phyloP scores from a whole-genome alignment of 2,888 invertebrate genomes.

The Elgonia sp. region DNA sequence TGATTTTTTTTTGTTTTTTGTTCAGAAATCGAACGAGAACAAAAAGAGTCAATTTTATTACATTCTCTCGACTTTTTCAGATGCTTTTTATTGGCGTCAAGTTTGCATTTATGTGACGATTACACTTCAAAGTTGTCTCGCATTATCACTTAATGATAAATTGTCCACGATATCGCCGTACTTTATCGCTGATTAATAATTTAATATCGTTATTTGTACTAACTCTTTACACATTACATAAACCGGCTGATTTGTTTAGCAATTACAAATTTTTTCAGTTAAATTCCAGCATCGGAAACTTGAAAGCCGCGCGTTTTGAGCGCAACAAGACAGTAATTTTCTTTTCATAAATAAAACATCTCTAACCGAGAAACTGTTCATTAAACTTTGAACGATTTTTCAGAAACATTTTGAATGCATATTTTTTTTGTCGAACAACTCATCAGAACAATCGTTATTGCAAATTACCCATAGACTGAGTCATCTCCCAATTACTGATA shows the following conservation, averaged over 20 bases:
- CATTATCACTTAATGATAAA: constrained; percentile 19
- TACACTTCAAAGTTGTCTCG: background rate
- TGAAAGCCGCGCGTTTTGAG: no score
- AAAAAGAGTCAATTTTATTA: constrained; percentile 12
- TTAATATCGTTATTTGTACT: constrained; percentile 8
- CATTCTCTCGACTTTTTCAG: background rate
- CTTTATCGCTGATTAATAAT: constrained; percentile 6
- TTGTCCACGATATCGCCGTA: background rate
- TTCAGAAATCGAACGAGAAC: background rate
- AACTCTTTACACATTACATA: constrained; percentile 19
- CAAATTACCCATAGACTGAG: no score
- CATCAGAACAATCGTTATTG: no score
- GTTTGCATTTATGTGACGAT: constrained; percentile 20
- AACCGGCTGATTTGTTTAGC: background rate
- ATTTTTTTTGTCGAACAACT: no score
- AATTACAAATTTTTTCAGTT: background rate
- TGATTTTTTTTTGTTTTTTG: no score
- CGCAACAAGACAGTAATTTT: no score
- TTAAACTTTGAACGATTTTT: no score
- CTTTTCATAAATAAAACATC: no score
- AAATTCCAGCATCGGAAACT: no score
- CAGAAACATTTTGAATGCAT: no score
- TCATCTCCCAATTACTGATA: no score
- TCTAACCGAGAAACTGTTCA: no score
- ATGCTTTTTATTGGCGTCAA: background rate